A percentile compares a stretch with the other conserved stretches of the same genome.
phyloP scores from a whole-genome alignment of 1,140 invertebrate species.

The Drosophila nigromelanica region DNA sequence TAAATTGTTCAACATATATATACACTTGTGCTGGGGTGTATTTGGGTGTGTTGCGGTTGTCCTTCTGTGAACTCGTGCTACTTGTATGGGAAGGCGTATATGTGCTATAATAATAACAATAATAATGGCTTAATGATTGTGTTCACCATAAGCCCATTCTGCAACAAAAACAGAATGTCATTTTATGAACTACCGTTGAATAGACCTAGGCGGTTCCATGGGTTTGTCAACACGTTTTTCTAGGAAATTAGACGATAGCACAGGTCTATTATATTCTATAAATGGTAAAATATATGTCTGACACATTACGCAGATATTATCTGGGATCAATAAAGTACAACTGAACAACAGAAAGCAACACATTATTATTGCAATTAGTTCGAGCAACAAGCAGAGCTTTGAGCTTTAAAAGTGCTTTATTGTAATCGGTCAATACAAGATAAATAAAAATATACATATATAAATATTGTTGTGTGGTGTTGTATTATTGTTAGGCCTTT shows the following conservation, averaged over 20 bases:
- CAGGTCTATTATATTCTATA: not conserved
- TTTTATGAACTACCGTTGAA: conserved; percentile 63
- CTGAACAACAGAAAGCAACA: not conserved
- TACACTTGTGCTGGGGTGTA: not conserved
- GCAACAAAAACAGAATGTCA: conserved; percentile 37
- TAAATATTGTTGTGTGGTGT: no score
- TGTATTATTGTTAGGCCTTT: no score
- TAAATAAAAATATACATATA: no score
- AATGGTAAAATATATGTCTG: not conserved
- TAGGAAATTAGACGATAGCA: not conserved
- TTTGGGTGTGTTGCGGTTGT: not conserved
- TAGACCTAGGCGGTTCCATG: conserved; percentile 23
- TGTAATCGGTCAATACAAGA: no score
- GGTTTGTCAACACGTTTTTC: conserved; percentile 67
- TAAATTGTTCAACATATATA: conserved; percentile 61
- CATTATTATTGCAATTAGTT: no score
- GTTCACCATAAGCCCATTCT: conserved; percentile 55
- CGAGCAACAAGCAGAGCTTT: not conserved
- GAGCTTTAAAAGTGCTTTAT: not conserved
- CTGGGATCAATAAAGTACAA: not conserved
- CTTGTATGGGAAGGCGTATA: conserved; percentile 16
- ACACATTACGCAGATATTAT: conserved; percentile 1
- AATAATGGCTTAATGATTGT: conserved; percentile 80
- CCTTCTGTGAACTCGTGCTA: not conserved
- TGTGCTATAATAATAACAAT: conserved; percentile 79